phyloP scores from a whole-genome alignment of 2,888 invertebrate species.

The Parochlus steinenii region DNA sequence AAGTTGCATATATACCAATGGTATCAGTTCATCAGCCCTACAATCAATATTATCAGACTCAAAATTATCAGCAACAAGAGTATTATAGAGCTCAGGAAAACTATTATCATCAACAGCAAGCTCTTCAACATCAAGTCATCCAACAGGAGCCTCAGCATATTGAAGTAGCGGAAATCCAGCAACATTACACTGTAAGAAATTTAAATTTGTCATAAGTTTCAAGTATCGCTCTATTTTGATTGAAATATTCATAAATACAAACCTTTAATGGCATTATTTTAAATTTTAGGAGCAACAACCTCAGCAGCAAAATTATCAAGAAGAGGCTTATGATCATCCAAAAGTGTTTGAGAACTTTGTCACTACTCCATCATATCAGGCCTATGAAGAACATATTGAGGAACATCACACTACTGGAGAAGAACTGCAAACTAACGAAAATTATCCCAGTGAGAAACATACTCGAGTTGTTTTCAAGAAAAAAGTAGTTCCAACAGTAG shows the following conservation, averaged over 20 bases:
- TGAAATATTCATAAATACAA: neutral
- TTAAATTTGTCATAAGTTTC: neutral
- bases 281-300: neutral
- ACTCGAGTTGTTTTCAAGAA: constrained; percentile 25
- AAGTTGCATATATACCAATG: constrained; percentile 9
- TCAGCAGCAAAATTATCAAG: constrained; percentile 3
- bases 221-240: neutral
- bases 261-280: neutral
- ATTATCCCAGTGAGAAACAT: constrained; percentile 27
- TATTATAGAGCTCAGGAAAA: constrained; percentile 9
- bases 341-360: constrained; percentile 7
- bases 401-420: constrained; percentile 5
- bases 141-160: constrained; percentile 22
- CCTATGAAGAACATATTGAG: neutral
- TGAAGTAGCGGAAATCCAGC: constrained; percentile 18
- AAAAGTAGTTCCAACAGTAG: constrained; percentile 9
- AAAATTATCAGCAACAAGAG: constrained; percentile 9
- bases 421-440: constrained; percentile 20
- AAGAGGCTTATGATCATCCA: constrained; percentile 5
- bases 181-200: constrained; percentile 13
- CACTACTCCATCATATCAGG: constrained; percentile 5
- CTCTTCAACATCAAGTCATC: constrained; percentile 20
- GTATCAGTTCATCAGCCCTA: constrained; percentile 4
- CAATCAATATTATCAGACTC: constrained; percentile 1
- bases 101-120: constrained; percentile 15